Evolutionary conservation across 2,797 vertebrate species (phyloP), one percentile per base, ranked within the genome.

Genomic region (Ctenopoma kingsleyae): DNA sequence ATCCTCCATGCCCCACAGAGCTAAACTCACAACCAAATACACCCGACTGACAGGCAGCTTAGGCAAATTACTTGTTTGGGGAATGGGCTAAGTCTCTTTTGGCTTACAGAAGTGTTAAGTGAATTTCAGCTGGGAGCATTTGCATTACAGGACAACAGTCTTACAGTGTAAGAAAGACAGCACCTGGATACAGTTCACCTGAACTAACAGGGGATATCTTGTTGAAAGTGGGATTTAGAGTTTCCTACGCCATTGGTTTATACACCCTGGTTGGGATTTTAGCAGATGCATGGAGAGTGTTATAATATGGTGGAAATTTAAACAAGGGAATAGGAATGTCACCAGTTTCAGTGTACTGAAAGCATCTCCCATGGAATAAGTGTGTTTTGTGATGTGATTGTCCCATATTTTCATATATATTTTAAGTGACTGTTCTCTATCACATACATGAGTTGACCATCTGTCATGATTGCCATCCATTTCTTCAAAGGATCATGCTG

Each of bases 21-120:
- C 87, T 85, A 67, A 84, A 85, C 82, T 84, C 77, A 79, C 87
- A 89, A 90, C 93, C 87, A 92, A 88, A 90, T 89, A 83, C 86
- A 76, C 55, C 79, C 23, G 51, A 80, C 84, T 86, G 87, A 88
- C 86, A 82, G 86, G 78, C 70, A 86, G 88, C 85, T 91, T 89
- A 90, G 78, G 85, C 80, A 90, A 89, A 89, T 91, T 30, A 70
- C 78, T 86, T 89, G 77, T 89, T 88, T 87, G 75, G 64, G 76
- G 72, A 87, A 81, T n/a, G 16, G 77, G 74, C 54, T 55, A 85
- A 84, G 76, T 81, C 76, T 85, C 77, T 74, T 47, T 65, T 36
- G 83, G 66, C 74, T 88, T 67, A 74, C 57, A 66, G 65, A 72
- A 67, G 81, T 54, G 62, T 72, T 65, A 76, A 80, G 71, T 22